Base-by-base conservation (phyloP, 2,888 invertebrate species). In the Euplagia quadripunctaria region DNA sequence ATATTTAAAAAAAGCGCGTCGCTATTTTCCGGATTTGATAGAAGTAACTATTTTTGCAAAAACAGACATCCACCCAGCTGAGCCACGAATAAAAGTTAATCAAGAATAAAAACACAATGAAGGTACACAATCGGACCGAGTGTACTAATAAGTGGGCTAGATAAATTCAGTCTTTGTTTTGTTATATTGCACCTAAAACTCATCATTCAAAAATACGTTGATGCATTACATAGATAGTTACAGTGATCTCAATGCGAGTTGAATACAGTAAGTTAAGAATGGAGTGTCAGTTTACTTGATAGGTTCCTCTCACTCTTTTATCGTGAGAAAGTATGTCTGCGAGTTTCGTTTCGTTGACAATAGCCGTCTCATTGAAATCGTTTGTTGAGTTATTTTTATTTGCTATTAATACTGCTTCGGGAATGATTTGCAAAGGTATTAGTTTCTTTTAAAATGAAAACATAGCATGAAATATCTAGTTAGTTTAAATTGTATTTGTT, bases 321-420 rank as follows among this genome's bases (percentile, higher is more conserved):
- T 84, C 82, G 85, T 88, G 89, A 86, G 90, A 89, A 89, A 87
- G 85, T 80, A 73, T 85, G 79, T 78, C 78, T 80, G 75, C 78
- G 77, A 78, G 79, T 85, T 85, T 78, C 79, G 75, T 84, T 84
- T 85, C 80, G 80, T 83, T 82, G 82, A 87, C 86, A 89, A 89
- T 86, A 82, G 82, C 77, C 74, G 75, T 79, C 75, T 81, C 78
- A 82, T 82, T 84, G 76, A 83, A 82, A 82, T 79, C 80, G 79
- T 85, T 81, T 82, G 72, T 75, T 69, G 70, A 83, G 77, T 77
- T 74, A 85, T 80, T 76, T 69, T 68, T 84, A 83, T 84, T 79
- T 74, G 55, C 71, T 64, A 72, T 55, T 75, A 75, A 77, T 76
- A 76, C 68, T 16, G 72, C 46, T 73, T 61, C 65, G 63, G 67